Base-by-base conservation (phyloP, 2,888 invertebrate genomes). In the Patella caerulea region DNA sequence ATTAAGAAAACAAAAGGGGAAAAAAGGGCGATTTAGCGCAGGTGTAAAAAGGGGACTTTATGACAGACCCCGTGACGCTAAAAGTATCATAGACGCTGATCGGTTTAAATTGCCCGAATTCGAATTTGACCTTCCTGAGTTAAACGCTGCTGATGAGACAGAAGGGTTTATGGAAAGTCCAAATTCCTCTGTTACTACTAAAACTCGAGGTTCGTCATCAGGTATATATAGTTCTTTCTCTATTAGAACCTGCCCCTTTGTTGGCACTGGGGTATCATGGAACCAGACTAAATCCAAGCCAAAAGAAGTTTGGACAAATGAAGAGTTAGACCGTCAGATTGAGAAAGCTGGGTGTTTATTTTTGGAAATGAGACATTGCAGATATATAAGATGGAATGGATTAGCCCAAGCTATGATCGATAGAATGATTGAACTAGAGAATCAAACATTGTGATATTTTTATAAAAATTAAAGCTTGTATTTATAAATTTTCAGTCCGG, bases 371-470 rank as follows among this genome's bases (percentile, higher is more conserved):
- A 71, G 77, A 53, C 54, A 56, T 34, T 77, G 77, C 55, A 19
- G 72, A 15, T 77, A 77, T 53, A 73, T 77, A 11, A 71, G 77
- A 34, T 77, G 77, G 77, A 69, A 65, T 55, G 53, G 69, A 3
- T 29, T 29, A 65, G 72, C 69, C 29, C 77, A 77, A 69, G 77
- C 72, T 12, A 70, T 77, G 52, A n/a, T 77, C 7, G 29, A 45
- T n/a, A 73, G 77, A 73, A 59, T 77, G 65, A 24, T 54, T 5
- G 77, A 77, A 54, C 65, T 77, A 17, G 77, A 77, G 52, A 24
- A 54, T 24, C 24, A 53, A 45, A 14, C 71, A 15, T 15, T 71
- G 29, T 71, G 34, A 71, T 19, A 19, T 65, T 7, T 19, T 65
- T 65, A 65, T 65, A 65, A 45, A 45, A 7, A 7, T 45, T 45